Evolutionary conservation across 2,888 invertebrate genomes (phyloP).

Genomic region (Calliscelio sp.): DNA sequence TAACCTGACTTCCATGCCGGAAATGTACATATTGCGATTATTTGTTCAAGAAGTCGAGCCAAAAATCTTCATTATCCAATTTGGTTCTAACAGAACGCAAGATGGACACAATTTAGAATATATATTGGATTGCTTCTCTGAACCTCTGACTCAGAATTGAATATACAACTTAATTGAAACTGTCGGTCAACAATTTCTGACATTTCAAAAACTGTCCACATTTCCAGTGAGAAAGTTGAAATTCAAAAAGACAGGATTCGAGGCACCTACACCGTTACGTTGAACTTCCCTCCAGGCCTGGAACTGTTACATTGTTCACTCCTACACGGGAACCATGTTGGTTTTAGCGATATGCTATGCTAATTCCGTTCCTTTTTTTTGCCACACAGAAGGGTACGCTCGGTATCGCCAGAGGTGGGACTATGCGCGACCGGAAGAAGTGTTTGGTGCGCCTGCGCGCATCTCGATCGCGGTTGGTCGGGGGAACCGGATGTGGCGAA

Average conservation of each 20-base stretch:
- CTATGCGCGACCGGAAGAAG: conserved; percentile 65
- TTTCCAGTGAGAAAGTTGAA: not conserved
- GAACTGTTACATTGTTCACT: conserved; percentile 50
- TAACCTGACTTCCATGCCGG: conserved; percentile 29
- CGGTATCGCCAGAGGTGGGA: conserved; percentile 62
- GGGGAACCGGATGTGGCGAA: conserved; percentile 64
- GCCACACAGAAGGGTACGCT: conserved; percentile 47
- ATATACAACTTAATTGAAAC: no score
- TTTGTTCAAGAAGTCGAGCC: not conserved
- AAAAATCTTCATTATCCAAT: conserved; percentile 33
- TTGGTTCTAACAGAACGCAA: not conserved
- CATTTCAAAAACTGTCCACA: no score
- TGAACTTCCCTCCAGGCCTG: conserved; percentile 20
- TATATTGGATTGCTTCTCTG: conserved; percentile 7
- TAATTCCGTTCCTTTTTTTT: conserved; percentile 57
- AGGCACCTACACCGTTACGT: conserved; percentile 8
- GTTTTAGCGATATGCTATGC: conserved; percentile 54
- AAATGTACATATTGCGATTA: conserved; percentile 14
- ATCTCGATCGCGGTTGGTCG: conserved; percentile 66
- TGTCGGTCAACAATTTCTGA: no score
- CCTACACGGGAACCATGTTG: conserved; percentile 57
- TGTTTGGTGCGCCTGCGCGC: conserved; percentile 46
- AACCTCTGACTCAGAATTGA: not conserved
- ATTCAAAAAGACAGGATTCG: conserved; percentile 5
- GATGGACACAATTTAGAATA: not conserved